These are phyloP conservation scores for Asarcornis scutulata DNA, from an alignment of 2,113 vertebrate genomes.

Conservation along the genomic window DNA sequence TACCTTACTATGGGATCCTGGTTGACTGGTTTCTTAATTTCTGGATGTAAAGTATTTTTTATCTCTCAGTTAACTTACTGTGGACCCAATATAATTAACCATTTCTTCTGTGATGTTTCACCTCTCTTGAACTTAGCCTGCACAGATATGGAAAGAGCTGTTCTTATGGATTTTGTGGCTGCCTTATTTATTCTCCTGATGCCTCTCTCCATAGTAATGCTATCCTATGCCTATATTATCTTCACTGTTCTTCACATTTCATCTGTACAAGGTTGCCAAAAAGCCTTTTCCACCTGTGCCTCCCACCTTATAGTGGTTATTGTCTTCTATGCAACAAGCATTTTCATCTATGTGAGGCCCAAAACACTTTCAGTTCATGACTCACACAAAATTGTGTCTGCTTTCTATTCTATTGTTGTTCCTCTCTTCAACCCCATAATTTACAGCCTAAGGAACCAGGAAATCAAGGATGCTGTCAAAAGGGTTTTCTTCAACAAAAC, in stretches of 20 bases:
- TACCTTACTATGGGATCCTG: constrained; percentile 27
- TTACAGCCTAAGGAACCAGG: constrained; percentile 68
- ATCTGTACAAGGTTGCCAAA: constrained; percentile 11
- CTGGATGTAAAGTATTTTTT: constrained; percentile 55
- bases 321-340: constrained; percentile 63
- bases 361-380: constrained; percentile 48
- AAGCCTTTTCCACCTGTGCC: constrained; percentile 67
- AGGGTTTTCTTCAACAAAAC: constrained; percentile 9
- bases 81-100: constrained; percentile 59
- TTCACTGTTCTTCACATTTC: constrained; percentile 50
- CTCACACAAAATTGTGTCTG: constrained; percentile 62
- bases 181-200: constrained; percentile 61
- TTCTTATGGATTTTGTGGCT: constrained; percentile 55
- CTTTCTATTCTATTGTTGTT: constrained; percentile 54
- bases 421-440: constrained; percentile 68
- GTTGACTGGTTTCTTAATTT: constrained; percentile 32
- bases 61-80: constrained; percentile 57
- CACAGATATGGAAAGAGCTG: constrained; percentile 34
- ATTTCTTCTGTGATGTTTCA: constrained; percentile 70
- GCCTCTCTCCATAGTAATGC: constrained; percentile 32
- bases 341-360: constrained; percentile 67
- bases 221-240: constrained; percentile 68
- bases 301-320: constrained; percentile 59
- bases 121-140: constrained; percentile 67
- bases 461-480: constrained; percentile 53